Percentiles rank a stretch among this genome's conserved stretches.
Conservation (phyloP, 2,113 vertebrate species). For the Nothocercus nigrocapillus region DNA sequence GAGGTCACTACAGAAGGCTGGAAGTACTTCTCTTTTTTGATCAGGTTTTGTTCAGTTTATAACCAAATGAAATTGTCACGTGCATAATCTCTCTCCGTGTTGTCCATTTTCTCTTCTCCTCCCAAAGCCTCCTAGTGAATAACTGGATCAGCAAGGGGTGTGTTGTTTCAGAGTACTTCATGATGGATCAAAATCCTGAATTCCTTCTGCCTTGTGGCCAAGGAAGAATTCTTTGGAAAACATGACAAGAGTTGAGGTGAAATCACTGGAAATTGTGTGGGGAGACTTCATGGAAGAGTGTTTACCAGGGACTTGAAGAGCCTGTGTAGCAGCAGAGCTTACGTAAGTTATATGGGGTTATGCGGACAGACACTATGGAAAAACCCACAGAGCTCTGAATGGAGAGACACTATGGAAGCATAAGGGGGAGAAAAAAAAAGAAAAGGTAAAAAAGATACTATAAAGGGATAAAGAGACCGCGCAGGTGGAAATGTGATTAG, state of each 20-base stretch:
- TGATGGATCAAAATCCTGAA: neutral
- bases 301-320: neutral
- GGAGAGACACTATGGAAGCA: neutral
- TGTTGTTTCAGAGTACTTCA: neutral
- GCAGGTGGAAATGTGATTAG: constrained; percentile 7
- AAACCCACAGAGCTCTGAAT: neutral
- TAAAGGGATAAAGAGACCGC: neutral
- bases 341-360: neutral
- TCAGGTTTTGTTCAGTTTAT: neutral
- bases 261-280: neutral
- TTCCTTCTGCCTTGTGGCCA: neutral
- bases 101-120: neutral
- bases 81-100: neutral
- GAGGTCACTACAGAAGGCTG: neutral
- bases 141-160: rapidly evolving
- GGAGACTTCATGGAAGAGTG: neutral
- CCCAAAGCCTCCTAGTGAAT: neutral
- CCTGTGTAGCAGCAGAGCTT: neutral
- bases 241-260: neutral
- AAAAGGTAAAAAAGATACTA: neutral
- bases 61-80: neutral
- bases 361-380: neutral
- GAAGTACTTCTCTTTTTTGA: neutral
- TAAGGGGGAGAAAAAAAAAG: neutral
- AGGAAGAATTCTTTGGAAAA: neutral